phyloP scores from a whole-genome alignment of 2,113 vertebrate species.

The Tetraodon nigroviridis region DNA sequence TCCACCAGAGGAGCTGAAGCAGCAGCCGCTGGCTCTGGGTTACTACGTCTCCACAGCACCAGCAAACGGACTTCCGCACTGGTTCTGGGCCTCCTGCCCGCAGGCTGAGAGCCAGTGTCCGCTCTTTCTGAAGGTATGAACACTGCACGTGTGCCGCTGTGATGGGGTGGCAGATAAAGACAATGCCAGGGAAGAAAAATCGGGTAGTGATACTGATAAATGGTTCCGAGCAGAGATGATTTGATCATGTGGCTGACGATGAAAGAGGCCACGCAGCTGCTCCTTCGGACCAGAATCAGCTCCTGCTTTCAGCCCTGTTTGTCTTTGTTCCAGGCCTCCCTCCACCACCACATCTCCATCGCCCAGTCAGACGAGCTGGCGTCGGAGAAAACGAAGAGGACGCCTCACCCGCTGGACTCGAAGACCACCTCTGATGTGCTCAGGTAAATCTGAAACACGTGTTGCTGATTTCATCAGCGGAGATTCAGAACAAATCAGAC shows the following conservation, averaged over 20 bases:
- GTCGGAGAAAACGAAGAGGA: constrained; percentile 87
- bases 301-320: constrained; percentile 3
- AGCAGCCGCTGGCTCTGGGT: constrained; percentile 93
- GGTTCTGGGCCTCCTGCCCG: constrained; percentile 97
- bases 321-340: constrained; percentile 81
- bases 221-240: neutral
- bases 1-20: constrained; percentile 93
- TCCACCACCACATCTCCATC: constrained; percentile 96
- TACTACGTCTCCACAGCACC: constrained; percentile 98
- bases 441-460: constrained; percentile 75
- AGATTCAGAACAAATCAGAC: neutral
- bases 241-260: neutral
- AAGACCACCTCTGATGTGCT: constrained; percentile 98
- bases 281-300: neutral
- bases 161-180: neutral
- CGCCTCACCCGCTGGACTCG: constrained; percentile 92
- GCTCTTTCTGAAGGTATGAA: constrained; percentile 92
- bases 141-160: neutral
- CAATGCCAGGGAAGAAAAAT: neutral
- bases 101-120: constrained; percentile 97
- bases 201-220: neutral
- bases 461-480: neutral
- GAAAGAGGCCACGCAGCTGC: neutral
- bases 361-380: constrained; percentile 89
- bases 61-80: constrained; percentile 92